Evolutionary conservation across 1,140 invertebrate species (phyloP), one percentile per base, ranked within the genome.

Genomic region (Heliconius congener): DNA sequence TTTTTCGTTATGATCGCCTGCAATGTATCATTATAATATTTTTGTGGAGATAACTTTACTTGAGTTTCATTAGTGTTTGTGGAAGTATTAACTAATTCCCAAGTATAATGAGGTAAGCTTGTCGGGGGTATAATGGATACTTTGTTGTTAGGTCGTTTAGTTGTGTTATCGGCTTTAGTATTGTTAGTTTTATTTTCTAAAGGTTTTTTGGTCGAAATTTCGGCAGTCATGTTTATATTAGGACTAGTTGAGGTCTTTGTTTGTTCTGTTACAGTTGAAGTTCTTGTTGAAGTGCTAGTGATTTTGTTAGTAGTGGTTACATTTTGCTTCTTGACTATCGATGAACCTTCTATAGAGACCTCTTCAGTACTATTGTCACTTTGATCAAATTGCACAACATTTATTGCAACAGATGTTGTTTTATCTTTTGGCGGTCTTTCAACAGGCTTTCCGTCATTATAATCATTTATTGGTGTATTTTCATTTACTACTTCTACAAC

Each of bases 1-100:
- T 95, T 94, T 88, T 90, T 94, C 8, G 92, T 94, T 60, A 95
- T 94, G 27, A 95, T 93, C 8, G 94, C 94, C 86, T 95, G 94
- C 79, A 95, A 85, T 39, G 95, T 95, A 79, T 95, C 94, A 80
- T 95, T 94, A 52, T 93, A 95, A 85, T 91, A 92, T 86, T 94
- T 95, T 84, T 91, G 93, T 42, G 93, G 91, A 18, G 87, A 91
- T 74, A 83, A 84, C 89, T 93, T 94, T 83, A 81, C 89, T 66
- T 83, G 84, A 30, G 89, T 91, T 39, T 90, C 87, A 82, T 92
- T 90, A 76, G 91, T 89, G 78, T 86, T 93, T 50, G 88, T 92
- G 18, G 91, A 95, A 77, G 91, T 95, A 84, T 95, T 95, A 19
- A 94, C 90, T 76, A 92, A 89, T 87, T 93, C 93, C 91, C 91